Conservation (phyloP, 2,113 vertebrate species). For the Oncorhynchus kisutch region DNA sequence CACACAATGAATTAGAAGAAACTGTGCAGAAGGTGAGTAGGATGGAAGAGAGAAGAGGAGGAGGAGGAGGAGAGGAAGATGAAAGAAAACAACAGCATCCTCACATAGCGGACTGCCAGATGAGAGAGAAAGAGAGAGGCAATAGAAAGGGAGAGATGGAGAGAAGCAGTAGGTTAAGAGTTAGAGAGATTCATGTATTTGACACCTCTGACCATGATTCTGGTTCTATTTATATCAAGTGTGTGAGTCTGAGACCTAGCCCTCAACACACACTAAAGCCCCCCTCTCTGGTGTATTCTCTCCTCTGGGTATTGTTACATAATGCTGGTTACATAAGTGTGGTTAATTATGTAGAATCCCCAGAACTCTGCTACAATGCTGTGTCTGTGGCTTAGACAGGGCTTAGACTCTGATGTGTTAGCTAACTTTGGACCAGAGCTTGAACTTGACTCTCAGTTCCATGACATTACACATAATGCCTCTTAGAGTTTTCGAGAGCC, state of each 20-base stretch:
- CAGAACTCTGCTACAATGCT: neutral
- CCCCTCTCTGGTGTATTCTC: conserved; percentile 20
- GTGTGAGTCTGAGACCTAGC: too few relatives aligned
- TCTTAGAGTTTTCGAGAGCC: too few relatives aligned
- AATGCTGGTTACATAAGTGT: conserved; percentile 52
- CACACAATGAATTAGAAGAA: too few relatives aligned
- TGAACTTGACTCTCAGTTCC: too few relatives aligned
- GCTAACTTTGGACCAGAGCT: too few relatives aligned
- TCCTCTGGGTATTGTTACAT: conserved; percentile 56
- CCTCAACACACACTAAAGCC: too few relatives aligned
- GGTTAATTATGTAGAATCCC: conserved; percentile 51
- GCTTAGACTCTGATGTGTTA: neutral
- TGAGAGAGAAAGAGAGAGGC: conserved; percentile 4
- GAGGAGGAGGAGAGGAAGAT: neutral
- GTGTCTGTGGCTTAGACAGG: neutral
- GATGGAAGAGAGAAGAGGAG: neutral
- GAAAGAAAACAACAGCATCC: too few relatives aligned
- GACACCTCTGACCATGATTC: too few relatives aligned
- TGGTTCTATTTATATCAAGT: too few relatives aligned
- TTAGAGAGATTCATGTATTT: too few relatives aligned
- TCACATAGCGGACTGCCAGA: neutral
- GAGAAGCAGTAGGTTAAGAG: conserved; percentile 8
- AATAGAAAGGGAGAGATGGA: neutral
- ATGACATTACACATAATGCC: too few relatives aligned
- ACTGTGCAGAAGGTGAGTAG: conserved; percentile 9